Percentiles rank a stretch among this genome's conserved stretches.
Evolutionary conservation across 1,140 invertebrate species (phyloP).

Genomic region (Delia radicum): DNA sequence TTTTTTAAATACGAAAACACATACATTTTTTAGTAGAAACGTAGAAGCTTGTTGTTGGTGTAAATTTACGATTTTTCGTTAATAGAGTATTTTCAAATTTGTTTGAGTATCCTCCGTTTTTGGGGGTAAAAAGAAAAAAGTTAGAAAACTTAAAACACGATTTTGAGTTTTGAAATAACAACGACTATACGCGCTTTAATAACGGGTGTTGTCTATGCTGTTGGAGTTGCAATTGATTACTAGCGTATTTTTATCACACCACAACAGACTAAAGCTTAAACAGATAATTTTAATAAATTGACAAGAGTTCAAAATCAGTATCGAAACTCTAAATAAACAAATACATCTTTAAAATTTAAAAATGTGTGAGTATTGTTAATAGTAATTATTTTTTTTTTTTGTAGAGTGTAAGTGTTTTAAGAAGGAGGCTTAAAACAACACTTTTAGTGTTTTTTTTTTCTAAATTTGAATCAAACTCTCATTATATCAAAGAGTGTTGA

Average conservation of each 20-base stretch:
- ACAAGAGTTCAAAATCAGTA: conserved; percentile 17
- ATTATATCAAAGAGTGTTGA: not conserved
- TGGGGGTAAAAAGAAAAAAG: not conserved
- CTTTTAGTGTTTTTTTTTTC: not conserved
- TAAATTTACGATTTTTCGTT: not conserved
- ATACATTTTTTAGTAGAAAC: conserved; percentile 25
- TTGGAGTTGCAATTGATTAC: conserved; percentile 56
- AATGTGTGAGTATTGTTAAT: not conserved
- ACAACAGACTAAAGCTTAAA: conserved; percentile 55
- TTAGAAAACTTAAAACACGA: too few species aligned
- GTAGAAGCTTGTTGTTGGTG: conserved; percentile 12
- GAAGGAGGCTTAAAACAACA: conserved; percentile 16
- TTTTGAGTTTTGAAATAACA: not conserved
- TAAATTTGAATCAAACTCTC: not conserved
- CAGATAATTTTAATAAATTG: not conserved
- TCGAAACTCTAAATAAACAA: not conserved
- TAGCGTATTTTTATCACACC: conserved; percentile 56
- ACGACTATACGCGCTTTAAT: conserved; percentile 29
- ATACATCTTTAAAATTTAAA: not conserved
- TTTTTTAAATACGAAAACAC: conserved; percentile 9
- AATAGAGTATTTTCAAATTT: not conserved
- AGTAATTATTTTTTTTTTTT: not conserved
- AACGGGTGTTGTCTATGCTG: conserved; percentile 44
- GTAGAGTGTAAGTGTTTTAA: conserved; percentile 8
- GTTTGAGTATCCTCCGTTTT: conserved; percentile 4